Percentiles rank a stretch among this genome's conserved stretches.
These are phyloP conservation scores for Cheilosia scutellata DNA, from an alignment of 2,888 invertebrate genomes.

Conservation along the genomic window DNA sequence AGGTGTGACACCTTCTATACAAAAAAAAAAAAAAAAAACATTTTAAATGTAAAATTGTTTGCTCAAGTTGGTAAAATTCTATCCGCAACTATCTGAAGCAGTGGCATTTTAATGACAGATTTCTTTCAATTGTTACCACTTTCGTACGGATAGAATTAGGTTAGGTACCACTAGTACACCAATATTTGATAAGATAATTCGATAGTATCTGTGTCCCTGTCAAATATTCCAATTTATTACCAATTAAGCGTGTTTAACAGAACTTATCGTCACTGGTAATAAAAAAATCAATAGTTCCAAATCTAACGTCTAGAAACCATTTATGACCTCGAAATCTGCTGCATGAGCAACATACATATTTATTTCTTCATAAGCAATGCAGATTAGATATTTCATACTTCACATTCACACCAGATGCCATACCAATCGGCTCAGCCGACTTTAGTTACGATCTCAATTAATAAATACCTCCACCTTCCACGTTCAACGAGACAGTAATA, in stretches of 20 bases:
- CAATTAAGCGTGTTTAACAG: background rate
- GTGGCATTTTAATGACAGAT: no score
- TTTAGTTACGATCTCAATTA: background rate
- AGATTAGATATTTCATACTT: conserved; percentile 1
- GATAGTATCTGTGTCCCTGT: background rate
- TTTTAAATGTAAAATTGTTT: no score
- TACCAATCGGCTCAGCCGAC: background rate
- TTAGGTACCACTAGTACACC: background rate
- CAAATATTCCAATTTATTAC: conserved; percentile 4
- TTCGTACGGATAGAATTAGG: no score
- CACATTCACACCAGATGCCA: background rate
- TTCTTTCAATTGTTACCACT: no score
- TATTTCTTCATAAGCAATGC: conserved; percentile 1
- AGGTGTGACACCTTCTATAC: no score
- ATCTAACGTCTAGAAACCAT: background rate
- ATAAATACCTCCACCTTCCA: background rate
- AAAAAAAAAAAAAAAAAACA: no score
- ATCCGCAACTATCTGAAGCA: no score
- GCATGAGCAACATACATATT: background rate
- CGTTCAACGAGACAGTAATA: background rate
- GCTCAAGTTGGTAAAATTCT: no score
- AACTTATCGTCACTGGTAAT: background rate
- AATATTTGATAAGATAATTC: background rate
- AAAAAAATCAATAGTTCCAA: conserved; percentile 3
- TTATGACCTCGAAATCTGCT: background rate